Evolutionary conservation across 2,797 vertebrate genomes (phyloP).

Genomic region (Petrocephalus schoutedeni): DNA sequence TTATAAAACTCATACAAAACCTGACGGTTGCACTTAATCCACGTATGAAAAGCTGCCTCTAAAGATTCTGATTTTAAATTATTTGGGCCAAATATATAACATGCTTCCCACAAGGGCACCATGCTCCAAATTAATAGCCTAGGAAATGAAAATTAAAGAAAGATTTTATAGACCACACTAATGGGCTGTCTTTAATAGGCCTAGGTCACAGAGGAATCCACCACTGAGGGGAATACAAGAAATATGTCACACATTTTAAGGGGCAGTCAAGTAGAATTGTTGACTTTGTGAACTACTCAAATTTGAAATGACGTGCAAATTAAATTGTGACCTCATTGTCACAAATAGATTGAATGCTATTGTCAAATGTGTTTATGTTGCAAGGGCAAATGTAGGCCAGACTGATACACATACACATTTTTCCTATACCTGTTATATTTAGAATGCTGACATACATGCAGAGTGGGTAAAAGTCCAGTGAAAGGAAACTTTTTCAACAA

Average conservation of each 20-base stretch:
- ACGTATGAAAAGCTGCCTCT: background rate
- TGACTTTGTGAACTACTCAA: conserved; percentile 39
- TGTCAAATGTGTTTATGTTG: background rate
- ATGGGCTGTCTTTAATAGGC: conserved; percentile 59
- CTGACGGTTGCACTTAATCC: conserved; percentile 19
- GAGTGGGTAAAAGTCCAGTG: background rate
- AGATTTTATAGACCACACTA: conserved; percentile 53
- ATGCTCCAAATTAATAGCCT: conserved; percentile 60
- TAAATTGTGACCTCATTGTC: conserved; percentile 33
- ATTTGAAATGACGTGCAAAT: conserved; percentile 43
- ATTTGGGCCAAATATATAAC: conserved; percentile 65
- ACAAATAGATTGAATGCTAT: conserved; percentile 32
- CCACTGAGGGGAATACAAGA: conserved; percentile 43
- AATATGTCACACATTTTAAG: conserved; percentile 53
- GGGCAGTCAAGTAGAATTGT: conserved; percentile 38
- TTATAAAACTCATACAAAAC: conserved; percentile 20
- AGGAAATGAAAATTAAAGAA: conserved; percentile 51
- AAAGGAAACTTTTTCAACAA: background rate
- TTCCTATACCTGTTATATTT: background rate
- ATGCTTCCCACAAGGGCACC: conserved; percentile 51
- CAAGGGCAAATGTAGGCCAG: background rate
- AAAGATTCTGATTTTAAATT: conserved; percentile 38
- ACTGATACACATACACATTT: background rate
- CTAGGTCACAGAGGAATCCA: conserved; percentile 50
- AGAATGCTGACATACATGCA: background rate